Percentiles rank a stretch among this genome's conserved stretches.
These are phyloP conservation scores for Lepidotrigona ventralis DNA, from an alignment of 1,140 invertebrate genomes.

Conservation along the genomic window DNA sequence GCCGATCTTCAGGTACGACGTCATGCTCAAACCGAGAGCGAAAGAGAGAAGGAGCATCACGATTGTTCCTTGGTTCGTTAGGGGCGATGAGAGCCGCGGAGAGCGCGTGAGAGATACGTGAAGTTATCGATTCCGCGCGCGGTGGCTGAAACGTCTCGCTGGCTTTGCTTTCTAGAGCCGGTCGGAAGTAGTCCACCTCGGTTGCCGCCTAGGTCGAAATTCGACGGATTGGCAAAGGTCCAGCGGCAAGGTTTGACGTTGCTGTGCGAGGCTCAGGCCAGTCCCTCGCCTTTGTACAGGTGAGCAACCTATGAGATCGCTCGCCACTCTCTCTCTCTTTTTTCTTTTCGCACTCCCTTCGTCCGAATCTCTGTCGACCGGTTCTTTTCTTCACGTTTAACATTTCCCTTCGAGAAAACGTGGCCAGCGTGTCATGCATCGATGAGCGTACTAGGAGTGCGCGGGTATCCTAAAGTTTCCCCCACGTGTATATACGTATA, in stretches of 20 bases:
- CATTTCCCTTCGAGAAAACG: background rate
- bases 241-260: slow-evolving; percentile 79
- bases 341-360: background rate
- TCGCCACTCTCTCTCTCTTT: too few relatives aligned
- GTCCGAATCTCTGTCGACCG: slow-evolving; percentile 5
- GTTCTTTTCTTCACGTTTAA: slow-evolving; percentile 46
- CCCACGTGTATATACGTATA: too few relatives aligned
- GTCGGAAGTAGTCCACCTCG: slow-evolving; percentile 82
- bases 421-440: slow-evolving; percentile 23
- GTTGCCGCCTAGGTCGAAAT: slow-evolving; percentile 80
- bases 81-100: background rate
- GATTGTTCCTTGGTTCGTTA: background rate
- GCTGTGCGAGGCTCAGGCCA: slow-evolving; percentile 84
- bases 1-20: slow-evolving; percentile 86
- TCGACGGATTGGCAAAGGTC: slow-evolving; percentile 73
- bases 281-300: slow-evolving; percentile 83
- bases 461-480: too few relatives aligned
- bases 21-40: too few relatives aligned
- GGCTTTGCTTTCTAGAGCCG: slow-evolving; percentile 80
- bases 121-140: slow-evolving; percentile 47
- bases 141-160: slow-evolving; percentile 13
- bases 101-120: slow-evolving; percentile 23
- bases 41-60: background rate
- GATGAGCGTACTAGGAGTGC: background rate
- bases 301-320: slow-evolving; percentile 74